A percentile compares a stretch with the other conserved stretches of the same genome.
Conservation (phyloP, 2,888 invertebrate species). For the Caenorhabditis sp. region DNA sequence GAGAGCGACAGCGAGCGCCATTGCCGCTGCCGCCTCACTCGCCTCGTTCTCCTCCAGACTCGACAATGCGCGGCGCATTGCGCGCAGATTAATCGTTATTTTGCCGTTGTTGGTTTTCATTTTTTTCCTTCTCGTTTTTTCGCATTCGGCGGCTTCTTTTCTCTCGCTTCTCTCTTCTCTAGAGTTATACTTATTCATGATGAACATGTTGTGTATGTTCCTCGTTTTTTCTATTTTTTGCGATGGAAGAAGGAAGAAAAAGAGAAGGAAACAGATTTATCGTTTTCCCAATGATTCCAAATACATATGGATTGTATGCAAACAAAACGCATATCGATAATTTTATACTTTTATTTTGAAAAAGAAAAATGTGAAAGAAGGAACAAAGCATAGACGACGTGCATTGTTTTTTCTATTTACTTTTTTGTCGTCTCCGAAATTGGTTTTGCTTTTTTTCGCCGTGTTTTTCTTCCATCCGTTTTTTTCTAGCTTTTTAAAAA, state of each 20-base stretch:
- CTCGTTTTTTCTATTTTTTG: conserved; percentile 1
- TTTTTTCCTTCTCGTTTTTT: conserved; percentile 3
- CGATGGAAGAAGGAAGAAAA: neutral
- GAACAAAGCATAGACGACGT: neutral
- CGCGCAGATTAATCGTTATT: conserved; percentile 14
- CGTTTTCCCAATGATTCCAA: conserved; percentile 6
- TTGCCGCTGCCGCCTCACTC: conserved; percentile 2
- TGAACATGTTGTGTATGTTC: neutral
- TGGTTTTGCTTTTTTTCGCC: neutral
- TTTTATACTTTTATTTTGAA: neutral
- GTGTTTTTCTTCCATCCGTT: neutral
- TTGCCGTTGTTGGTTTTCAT: conserved; percentile 11
- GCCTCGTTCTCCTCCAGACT: conserved; percentile 1
- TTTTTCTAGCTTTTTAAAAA: too few species aligned
- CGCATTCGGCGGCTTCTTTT: neutral
- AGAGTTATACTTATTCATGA: neutral
- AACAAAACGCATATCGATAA: conserved; percentile 3
- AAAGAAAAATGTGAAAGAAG: neutral
- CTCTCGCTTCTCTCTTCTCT: neutral
- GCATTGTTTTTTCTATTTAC: conserved; percentile 1
- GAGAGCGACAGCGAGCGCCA: neutral
- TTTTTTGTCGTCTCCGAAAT: neutral
- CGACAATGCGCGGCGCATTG: conserved; percentile 16
- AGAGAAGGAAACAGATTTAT: neutral
- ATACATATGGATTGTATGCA: too few species aligned